These are phyloP conservation scores for Drosophila merina DNA, from an alignment of 2,888 invertebrate species.

Conservation along the genomic window DNA sequence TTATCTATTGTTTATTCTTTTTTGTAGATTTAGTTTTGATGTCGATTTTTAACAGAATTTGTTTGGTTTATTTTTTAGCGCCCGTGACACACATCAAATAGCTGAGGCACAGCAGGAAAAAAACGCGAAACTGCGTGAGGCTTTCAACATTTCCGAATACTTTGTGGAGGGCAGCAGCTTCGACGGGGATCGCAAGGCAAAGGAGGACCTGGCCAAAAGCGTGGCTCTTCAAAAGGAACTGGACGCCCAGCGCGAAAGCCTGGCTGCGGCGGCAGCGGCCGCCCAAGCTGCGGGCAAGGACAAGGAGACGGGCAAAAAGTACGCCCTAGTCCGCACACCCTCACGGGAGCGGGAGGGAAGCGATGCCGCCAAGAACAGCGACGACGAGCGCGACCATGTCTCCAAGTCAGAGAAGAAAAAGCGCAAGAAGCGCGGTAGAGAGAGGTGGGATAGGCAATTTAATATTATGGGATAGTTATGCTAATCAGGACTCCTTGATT, in stretches of 20 bases:
- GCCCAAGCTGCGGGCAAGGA: conserved; percentile 75
- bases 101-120: conserved; percentile 98
- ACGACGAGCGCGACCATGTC: conserved; percentile 78
- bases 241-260: conserved; percentile 84
- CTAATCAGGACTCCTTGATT: neutral
- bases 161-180: conserved; percentile 97
- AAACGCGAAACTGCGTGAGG: conserved; percentile 95
- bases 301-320: conserved; percentile 85
- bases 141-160: conserved; percentile 96
- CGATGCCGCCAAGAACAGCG: conserved; percentile 83
- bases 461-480: neutral
- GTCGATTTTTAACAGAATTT: neutral
- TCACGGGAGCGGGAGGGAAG: conserved; percentile 85
- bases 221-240: conserved; percentile 84
- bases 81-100: conserved; percentile 97
- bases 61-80: conserved; percentile 85
- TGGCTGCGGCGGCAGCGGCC: conserved; percentile 71
- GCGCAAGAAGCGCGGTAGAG: conserved; percentile 89
- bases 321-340: conserved; percentile 91
- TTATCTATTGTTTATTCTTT: neutral
- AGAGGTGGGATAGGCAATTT: conserved; percentile 56
- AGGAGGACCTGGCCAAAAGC: conserved; percentile 85
- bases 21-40: too few relatives aligned
- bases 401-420: conserved; percentile 85
- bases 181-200: conserved; percentile 89